A percentile compares a stretch with the other conserved stretches of the same genome.
Conservation (phyloP, 2,888 invertebrate species). For the Blastobasis lacticolella region DNA sequence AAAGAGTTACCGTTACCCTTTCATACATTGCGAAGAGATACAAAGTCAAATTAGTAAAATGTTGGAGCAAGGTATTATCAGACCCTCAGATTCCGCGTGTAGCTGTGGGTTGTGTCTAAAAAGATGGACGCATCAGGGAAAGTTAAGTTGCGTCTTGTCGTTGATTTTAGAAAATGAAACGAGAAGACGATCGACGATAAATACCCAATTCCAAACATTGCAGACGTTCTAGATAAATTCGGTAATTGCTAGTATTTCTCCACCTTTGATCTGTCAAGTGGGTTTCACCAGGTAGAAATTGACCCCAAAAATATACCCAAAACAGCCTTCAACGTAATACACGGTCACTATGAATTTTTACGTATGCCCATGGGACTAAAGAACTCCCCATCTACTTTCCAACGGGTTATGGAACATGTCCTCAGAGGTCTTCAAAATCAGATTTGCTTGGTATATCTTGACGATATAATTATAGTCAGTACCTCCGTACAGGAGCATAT, state of each 20-base stretch:
- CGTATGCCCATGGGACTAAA: neutral
- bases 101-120: conserved; percentile 12
- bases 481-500: conserved; percentile 10
- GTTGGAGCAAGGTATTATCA: conserved; percentile 23
- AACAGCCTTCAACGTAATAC: conserved; percentile 24
- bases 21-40: conserved; percentile 13
- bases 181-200: conserved; percentile 22
- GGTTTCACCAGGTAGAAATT: neutral
- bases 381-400: conserved; percentile 17
- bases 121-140: conserved; percentile 7
- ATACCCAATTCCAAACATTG: conserved; percentile 20
- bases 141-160: conserved; percentile 8
- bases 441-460: conserved; percentile 23
- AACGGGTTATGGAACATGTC: conserved; percentile 14
- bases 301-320: conserved; percentile 16
- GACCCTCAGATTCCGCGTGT: conserved; percentile 25
- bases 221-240: conserved; percentile 17
- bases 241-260: conserved; percentile 15
- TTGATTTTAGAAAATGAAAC: conserved; percentile 12
- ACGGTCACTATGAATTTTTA: conserved; percentile 9
- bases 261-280: conserved; percentile 1
- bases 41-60: conserved; percentile 15
- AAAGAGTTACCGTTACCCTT: conserved; percentile 15
- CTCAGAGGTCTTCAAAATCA: conserved; percentile 11
- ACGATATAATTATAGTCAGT: conserved; percentile 25